These are phyloP conservation scores for Manacus vitellinus DNA, from an alignment of 2,113 vertebrate species.

Conservation along the genomic window DNA sequence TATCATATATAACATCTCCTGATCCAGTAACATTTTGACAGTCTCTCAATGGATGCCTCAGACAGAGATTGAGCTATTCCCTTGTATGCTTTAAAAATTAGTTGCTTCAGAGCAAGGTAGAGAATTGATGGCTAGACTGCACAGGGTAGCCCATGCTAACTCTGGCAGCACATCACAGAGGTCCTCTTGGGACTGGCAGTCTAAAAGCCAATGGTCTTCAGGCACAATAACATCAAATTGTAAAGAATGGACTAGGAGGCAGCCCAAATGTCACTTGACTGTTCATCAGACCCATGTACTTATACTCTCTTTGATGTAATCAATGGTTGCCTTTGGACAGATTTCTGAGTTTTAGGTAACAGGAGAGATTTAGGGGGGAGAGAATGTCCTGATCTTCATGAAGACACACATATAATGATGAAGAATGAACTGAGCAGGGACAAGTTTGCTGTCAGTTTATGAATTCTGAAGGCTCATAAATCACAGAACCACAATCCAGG, in stretches of 20 bases:
- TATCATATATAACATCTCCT: background rate
- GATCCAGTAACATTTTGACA: background rate
- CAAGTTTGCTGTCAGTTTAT: background rate
- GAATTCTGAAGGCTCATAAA: slow-evolving; percentile 13
- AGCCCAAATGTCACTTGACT: background rate
- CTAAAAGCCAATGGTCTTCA: background rate
- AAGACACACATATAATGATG: background rate
- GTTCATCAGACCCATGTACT: background rate
- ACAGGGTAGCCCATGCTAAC: background rate
- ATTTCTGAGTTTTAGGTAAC: background rate
- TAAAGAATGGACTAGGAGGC: background rate
- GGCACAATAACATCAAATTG: background rate
- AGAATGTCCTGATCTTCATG: accelerated
- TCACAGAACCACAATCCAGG: background rate
- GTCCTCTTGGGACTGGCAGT: background rate
- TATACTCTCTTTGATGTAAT: background rate
- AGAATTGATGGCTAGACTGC: background rate
- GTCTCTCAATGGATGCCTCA: background rate
- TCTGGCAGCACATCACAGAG: background rate
- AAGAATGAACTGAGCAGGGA: background rate
- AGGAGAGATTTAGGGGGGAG: background rate
- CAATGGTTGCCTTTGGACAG: background rate
- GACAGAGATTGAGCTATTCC: background rate
- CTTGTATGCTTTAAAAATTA: background rate
- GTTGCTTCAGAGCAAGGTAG: background rate